A percentile compares a stretch with the other conserved stretches of the same genome.
Conservation (phyloP, 1,140 invertebrate genomes). For the Vanessa tameamea region DNA sequence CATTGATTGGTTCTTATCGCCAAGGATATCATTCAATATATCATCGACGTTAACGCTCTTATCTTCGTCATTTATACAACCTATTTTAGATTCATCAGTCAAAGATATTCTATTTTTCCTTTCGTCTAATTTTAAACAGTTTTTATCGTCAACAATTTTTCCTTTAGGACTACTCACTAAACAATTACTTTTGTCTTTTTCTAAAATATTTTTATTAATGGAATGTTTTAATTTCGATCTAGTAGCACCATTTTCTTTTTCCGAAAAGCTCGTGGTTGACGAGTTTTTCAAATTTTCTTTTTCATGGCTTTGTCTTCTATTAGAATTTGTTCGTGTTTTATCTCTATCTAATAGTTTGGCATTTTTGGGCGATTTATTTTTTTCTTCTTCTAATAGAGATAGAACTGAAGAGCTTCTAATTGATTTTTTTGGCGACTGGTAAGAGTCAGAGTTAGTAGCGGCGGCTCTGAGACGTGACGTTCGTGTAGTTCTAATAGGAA, state of each 20-base stretch:
- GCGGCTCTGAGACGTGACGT: slow-evolving; percentile 86
- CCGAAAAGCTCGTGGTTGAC: slow-evolving; percentile 51
- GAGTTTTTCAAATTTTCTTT: slow-evolving; percentile 71
- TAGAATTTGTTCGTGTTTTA: slow-evolving; percentile 55
- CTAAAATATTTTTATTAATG: slow-evolving; percentile 75
- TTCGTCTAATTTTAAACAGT: slow-evolving; percentile 57
- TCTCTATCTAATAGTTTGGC: slow-evolving; percentile 74
- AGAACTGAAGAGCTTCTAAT: slow-evolving; percentile 73
- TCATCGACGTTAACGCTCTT: slow-evolving; percentile 60
- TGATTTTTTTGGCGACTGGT: slow-evolving; percentile 59
- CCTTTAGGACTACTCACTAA: slow-evolving; percentile 70
- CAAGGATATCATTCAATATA: slow-evolving; percentile 66
- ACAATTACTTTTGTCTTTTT: slow-evolving; percentile 76
- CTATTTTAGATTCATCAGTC: slow-evolving; percentile 57
- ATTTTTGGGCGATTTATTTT: slow-evolving; percentile 61
- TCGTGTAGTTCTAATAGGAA: slow-evolving; percentile 84
- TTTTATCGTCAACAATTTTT: slow-evolving; percentile 61
- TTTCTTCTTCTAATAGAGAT: slow-evolving; percentile 65
- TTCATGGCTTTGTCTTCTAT: slow-evolving; percentile 64
- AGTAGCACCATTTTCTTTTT: slow-evolving; percentile 77
- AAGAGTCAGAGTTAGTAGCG: slow-evolving; percentile 70
- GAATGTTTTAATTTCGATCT: slow-evolving; percentile 78
- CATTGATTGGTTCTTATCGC: slow-evolving; percentile 53
- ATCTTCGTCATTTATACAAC: slow-evolving; percentile 53
- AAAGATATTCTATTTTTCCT: slow-evolving; percentile 50